Evolutionary conservation across 2,113 vertebrate species (phyloP).

Genomic region (Trematomus loennbergii): DNA sequence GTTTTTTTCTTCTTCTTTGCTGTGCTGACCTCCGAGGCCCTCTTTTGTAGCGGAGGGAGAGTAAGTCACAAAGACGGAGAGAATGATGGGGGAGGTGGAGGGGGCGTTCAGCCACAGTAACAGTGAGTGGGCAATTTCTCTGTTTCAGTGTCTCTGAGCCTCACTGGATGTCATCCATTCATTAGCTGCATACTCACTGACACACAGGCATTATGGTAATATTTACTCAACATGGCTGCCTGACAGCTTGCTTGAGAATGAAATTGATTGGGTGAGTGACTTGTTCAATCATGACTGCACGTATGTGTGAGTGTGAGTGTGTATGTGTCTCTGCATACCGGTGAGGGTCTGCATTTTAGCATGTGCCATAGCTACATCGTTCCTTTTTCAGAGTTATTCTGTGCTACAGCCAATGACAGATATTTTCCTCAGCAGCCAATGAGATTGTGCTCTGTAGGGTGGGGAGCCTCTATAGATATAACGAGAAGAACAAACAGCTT

Average conservation of each 20-base stretch:
- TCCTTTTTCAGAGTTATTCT: constrained; percentile 70
- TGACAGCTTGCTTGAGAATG: constrained; percentile 76
- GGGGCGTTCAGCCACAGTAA: constrained; percentile 33
- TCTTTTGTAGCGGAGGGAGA: constrained; percentile 1
- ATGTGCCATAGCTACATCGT: constrained; percentile 79
- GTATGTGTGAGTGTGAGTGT: constrained; percentile 40
- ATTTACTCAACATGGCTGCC: constrained; percentile 77
- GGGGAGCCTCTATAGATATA: constrained; percentile 63
- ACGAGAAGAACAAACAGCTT: constrained; percentile 78
- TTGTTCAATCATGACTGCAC: constrained; percentile 66
- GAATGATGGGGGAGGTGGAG: constrained; percentile 7
- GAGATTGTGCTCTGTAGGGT: constrained; percentile 73
- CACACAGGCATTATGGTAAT: constrained; percentile 77
- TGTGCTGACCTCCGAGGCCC: constrained; percentile 21
- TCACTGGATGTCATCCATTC: constrained; percentile 77
- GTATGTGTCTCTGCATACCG: constrained; percentile 49
- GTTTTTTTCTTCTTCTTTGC: constrained; percentile 31
- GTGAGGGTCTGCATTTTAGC: constrained; percentile 75
- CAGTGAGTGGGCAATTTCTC: constrained; percentile 57
- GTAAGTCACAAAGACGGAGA: constrained; percentile 9
- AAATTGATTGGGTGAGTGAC: constrained; percentile 75
- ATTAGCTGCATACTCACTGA: constrained; percentile 76
- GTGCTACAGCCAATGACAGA: constrained; percentile 76
- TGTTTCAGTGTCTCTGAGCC: constrained; percentile 63
- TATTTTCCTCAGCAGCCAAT: constrained; percentile 79